A percentile compares a stretch with the other conserved stretches of the same genome.
Conservation (phyloP, 2,113 vertebrate species). For the Camelus dromedarius region DNA sequence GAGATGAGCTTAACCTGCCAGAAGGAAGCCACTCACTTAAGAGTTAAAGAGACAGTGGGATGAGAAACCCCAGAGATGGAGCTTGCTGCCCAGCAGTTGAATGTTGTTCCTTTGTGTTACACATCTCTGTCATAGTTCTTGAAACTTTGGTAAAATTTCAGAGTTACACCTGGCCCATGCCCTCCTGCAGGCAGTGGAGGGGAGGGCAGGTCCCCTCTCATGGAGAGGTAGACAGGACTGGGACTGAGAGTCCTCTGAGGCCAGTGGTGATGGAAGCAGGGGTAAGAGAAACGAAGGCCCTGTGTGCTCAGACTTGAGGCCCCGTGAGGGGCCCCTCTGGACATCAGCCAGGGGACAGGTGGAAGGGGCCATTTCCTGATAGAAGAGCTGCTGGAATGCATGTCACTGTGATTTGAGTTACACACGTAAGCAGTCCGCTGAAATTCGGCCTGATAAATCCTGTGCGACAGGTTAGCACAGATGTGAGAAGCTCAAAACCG, state of each 20-base stretch:
- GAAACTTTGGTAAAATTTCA: not conserved
- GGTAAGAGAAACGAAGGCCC: not conserved
- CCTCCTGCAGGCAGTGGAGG: not conserved
- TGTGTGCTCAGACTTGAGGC: not conserved
- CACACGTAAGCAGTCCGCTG: not conserved
- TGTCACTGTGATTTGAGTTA: not conserved
- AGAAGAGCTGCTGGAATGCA: not conserved
- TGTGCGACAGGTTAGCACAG: no score
- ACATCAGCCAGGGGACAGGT: not conserved
- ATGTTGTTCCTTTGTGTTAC: rapidly evolving
- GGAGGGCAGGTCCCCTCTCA: not conserved
- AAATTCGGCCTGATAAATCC: not conserved
- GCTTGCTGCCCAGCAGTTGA: not conserved
- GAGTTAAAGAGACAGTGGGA: no score
- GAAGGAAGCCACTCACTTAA: not conserved
- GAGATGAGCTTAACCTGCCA: not conserved
- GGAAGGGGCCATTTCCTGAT: not conserved
- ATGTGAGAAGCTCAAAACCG: not conserved
- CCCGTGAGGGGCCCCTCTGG: not conserved
- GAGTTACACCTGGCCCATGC: not conserved
- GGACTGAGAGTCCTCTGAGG: not conserved
- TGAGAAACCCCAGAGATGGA: not conserved
- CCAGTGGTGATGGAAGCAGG: not conserved
- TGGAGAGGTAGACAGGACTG: not conserved
- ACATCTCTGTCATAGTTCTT: not conserved